phyloP scores from a whole-genome alignment of 2,797 vertebrate species.

The Alauda arvensis region DNA sequence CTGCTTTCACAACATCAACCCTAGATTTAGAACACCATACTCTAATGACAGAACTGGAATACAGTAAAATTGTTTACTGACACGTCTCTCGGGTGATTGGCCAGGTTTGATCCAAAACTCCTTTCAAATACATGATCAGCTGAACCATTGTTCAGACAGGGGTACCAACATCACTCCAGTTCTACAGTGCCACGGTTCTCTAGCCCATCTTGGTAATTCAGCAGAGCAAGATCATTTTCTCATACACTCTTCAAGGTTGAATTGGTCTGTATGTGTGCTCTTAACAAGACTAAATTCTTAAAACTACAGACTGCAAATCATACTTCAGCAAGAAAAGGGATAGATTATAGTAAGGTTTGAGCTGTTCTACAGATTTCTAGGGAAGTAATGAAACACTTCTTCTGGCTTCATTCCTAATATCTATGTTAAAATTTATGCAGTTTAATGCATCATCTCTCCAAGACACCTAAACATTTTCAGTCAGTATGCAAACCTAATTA shows the following conservation, averaged over 20 bases:
- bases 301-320: background rate
- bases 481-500: background rate
- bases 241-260: background rate
- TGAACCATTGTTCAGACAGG: background rate
- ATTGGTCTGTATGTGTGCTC: background rate
- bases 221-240: background rate
- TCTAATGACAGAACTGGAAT: background rate
- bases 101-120: background rate
- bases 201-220: background rate
- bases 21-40: background rate
- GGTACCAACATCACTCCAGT: background rate
- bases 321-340: background rate
- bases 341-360: background rate
- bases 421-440: background rate
- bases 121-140: background rate
- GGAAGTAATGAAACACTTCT: background rate
- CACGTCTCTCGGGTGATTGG: background rate
- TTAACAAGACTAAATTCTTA: background rate
- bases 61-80: background rate
- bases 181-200: background rate
- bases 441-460: background rate
- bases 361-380: background rate
- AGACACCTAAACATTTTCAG: background rate
- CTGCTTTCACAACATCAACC: background rate
- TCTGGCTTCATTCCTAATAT: background rate